Percentiles rank a stretch among this genome's conserved stretches.
Evolutionary conservation across 2,113 vertebrate species (phyloP).

Genomic region (Neogale vison): DNA sequence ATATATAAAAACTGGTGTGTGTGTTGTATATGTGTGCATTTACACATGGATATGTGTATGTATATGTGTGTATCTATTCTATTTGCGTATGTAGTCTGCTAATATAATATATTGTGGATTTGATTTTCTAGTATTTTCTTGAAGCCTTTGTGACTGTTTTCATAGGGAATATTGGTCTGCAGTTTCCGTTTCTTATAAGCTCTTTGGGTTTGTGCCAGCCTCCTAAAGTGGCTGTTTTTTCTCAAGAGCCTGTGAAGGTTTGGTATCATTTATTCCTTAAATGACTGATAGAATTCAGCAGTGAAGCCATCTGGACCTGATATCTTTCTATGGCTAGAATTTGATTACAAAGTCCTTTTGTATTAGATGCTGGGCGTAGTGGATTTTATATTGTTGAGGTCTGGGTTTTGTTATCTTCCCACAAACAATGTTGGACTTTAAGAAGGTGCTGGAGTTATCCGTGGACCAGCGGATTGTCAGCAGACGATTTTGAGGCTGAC

Average conservation of each 20-base stretch:
- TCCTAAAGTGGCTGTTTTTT: not conserved
- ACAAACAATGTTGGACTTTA: not conserved
- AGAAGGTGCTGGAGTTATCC: not conserved
- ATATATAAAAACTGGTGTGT: not conserved
- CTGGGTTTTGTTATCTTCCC: not conserved
- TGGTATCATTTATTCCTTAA: not conserved
- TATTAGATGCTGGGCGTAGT: not conserved
- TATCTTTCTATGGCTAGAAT: not conserved
- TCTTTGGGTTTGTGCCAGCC: not conserved
- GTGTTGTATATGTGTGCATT: not conserved
- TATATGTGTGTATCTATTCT: not conserved
- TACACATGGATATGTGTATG: no score
- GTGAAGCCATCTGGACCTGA: not conserved
- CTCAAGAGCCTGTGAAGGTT: not conserved
- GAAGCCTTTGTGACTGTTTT: not conserved
- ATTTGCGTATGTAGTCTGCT: not conserved
- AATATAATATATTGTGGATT: not conserved
- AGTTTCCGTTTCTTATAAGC: not conserved
- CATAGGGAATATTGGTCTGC: not conserved
- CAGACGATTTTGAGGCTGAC: not conserved
- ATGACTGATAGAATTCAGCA: not conserved
- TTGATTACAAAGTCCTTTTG: not conserved
- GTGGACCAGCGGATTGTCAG: not conserved
- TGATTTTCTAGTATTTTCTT: constrained; percentile 15
- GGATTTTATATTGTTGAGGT: not conserved